Conservation (phyloP, 2,797 vertebrate species). For the Mus caroli region DNA sequence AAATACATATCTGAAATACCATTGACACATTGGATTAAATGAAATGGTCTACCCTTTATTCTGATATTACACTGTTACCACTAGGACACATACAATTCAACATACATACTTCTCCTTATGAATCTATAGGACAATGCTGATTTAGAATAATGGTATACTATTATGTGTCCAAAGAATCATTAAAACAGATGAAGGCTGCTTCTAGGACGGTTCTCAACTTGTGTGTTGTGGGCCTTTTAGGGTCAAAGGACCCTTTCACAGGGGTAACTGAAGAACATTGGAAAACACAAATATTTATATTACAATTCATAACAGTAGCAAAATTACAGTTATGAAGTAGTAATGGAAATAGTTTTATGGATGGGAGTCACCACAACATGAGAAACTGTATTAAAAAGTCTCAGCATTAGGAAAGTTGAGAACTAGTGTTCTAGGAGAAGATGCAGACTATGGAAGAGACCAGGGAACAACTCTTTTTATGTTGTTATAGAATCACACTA, state of each 20-base stretch:
- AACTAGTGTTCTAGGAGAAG: slow-evolving; percentile 10
- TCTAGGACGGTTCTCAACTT: background rate
- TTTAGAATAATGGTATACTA: slow-evolving; percentile 21
- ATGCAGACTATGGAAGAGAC: background rate
- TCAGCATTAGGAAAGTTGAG: background rate
- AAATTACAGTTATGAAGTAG: background rate
- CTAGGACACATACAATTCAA: slow-evolving; percentile 29
- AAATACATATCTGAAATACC: slow-evolving; percentile 46
- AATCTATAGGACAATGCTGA: slow-evolving; percentile 39
- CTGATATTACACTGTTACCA: slow-evolving; percentile 15
- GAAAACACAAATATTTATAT: background rate
- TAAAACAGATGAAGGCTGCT: slow-evolving; percentile 40
- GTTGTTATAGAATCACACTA: slow-evolving; percentile 19
- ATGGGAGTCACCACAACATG: background rate
- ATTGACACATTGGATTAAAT: slow-evolving; percentile 14
- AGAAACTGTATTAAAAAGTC: background rate
- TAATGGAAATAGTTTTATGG: background rate
- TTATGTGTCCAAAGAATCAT: slow-evolving; percentile 39
- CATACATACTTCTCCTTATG: slow-evolving; percentile 1
- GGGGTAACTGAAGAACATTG: background rate
- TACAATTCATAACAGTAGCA: background rate
- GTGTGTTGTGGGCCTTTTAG: background rate
- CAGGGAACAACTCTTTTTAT: background rate
- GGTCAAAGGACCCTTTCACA: background rate
- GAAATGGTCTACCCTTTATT: background rate